Evolutionary conservation across 2,888 invertebrate genomes (phyloP), one percentile per base, ranked within the genome.

Genomic region (Caenorhabditis uteleia): DNA sequence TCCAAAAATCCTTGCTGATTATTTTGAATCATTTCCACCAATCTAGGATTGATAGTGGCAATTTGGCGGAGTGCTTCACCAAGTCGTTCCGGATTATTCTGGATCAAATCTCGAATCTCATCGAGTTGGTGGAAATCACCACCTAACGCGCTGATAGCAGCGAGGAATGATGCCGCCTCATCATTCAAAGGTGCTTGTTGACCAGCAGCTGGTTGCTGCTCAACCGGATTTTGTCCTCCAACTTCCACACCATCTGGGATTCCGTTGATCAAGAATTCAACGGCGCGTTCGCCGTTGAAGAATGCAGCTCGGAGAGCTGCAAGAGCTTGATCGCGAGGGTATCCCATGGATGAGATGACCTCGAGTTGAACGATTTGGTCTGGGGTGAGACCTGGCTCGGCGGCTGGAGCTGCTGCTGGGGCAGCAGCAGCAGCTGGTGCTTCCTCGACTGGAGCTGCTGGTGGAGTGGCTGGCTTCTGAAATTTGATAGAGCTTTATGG

Each of bases 261-360:
- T 21, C 80, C 79, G 21, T 44, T 74, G 48, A 80, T 59, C 73
- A 98, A 88, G 86, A 97, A 98, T 86, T 98, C 97, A 34, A 98
- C 97, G 61, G 97, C 97, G 84, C 97, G 88, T 85, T 97, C 95
- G 14, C 95, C 92, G 85, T 98, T 97, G 85, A 94, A 95, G 85
- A 91, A 97, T 82, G 95, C 94, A 10, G 95, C 95, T 70, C 93
- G 88, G 71, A 98, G 87, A 2, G 97, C 97, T 80, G 90, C 89
- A 83, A 92, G 91, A 5, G 94, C 94, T 53, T 69, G 47, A 85
- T 89, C 88, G 69, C 89, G 87, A 67, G 88, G 90, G 84, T 93
- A 98, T 16, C 97, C 97, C 95, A 98, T 95, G 84, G 91, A 91
- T 88, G 93, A 90, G 82, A 98, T 93, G 84, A 71, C 64, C 7